Base-by-base conservation (phyloP, 92 coral and sea anemone species). In the Montipora capitata region DNA sequence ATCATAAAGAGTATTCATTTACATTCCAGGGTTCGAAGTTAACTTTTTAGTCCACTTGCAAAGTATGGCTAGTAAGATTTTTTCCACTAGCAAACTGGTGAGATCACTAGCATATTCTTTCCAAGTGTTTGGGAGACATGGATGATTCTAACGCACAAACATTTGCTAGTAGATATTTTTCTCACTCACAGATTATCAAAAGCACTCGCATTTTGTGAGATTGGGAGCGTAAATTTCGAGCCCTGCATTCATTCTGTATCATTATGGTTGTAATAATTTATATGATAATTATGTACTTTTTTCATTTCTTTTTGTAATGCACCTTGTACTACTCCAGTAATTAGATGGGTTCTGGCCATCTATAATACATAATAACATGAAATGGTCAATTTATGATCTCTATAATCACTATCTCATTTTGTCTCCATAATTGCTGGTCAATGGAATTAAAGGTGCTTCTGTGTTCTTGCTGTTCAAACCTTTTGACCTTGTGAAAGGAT, bases 401-500 rank as follows among this genome's bases (percentile, higher is more conserved):
- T 20, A 17, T 63, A n/a, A 15, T 63, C 68, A 63, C 39, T 63
- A 45, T 45, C 59, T 54, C 59, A 54, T 59, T 2, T 54, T 10
- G 2, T 17, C 8, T 76, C 39, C 42, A 45, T 11, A 56, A 11
- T 38, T 3, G 16, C 85, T 87, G 94, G 92, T 87, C 41, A 82
- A 82, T 72, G 94, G 94, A 38, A 88, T 87, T 14, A 91, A 91
- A 83, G 94, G 85, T 77, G 94, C 94, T 42, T 87, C 92, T 56
- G 85, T 88, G 40, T 91, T 87, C 27, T 35, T 88, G 67, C 85
- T 87, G 11, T 82, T 87, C 15, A 80, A 80, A 51, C 84, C 88
- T 11, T 88, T 91, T 78, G 89, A 87, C 62, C 63, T 80, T 2
- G 94, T 88, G 69, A 83, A 91, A 42, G 92, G 89, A 4, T 87